A percentile compares a stretch with the other conserved stretches of the same genome.
These are phyloP conservation scores for Heloderma charlesbogerti DNA, from an alignment of 2,113 vertebrate species.

Conservation along the genomic window DNA sequence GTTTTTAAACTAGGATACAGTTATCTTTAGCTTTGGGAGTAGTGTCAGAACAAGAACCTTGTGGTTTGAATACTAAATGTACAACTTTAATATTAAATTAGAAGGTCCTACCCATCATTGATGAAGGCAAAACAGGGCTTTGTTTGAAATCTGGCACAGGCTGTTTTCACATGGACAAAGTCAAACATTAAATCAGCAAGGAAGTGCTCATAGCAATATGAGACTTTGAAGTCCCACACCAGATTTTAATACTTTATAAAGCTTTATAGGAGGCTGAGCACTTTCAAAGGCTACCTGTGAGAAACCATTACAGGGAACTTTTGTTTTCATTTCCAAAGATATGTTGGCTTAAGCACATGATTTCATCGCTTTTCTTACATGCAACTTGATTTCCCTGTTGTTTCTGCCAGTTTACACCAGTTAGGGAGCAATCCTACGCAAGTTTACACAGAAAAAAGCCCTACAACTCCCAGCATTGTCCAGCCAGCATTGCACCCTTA, in stretches of 20 bases:
- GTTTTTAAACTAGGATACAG: not conserved
- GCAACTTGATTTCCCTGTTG: not conserved
- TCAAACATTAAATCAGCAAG: slow-evolving; percentile 64
- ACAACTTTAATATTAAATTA: slow-evolving; percentile 52
- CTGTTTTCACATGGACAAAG: slow-evolving; percentile 16
- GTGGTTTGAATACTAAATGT: slow-evolving; percentile 30
- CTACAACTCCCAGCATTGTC: no score
- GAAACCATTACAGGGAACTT: no score
- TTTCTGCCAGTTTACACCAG: not conserved
- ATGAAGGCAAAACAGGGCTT: slow-evolving; percentile 44
- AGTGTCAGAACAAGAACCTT: not conserved
- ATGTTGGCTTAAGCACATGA: not conserved
- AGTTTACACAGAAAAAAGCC: no score
- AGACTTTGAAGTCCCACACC: slow-evolving; percentile 58
- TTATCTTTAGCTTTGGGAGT: not conserved
- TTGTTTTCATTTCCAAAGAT: no score
- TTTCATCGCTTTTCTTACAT: slow-evolving; percentile 30
- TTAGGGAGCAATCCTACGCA: not conserved
- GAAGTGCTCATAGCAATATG: slow-evolving; percentile 51
- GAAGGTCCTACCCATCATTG: slow-evolving; percentile 25
- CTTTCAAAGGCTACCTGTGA: not conserved
- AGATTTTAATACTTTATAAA: slow-evolving; percentile 66
- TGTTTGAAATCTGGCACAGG: slow-evolving; percentile 46
- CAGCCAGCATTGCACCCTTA: no score
- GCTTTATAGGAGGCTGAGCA: slow-evolving; percentile 23